Conservation (phyloP, 2,113 vertebrate genomes). For the Chionis minor region DNA sequence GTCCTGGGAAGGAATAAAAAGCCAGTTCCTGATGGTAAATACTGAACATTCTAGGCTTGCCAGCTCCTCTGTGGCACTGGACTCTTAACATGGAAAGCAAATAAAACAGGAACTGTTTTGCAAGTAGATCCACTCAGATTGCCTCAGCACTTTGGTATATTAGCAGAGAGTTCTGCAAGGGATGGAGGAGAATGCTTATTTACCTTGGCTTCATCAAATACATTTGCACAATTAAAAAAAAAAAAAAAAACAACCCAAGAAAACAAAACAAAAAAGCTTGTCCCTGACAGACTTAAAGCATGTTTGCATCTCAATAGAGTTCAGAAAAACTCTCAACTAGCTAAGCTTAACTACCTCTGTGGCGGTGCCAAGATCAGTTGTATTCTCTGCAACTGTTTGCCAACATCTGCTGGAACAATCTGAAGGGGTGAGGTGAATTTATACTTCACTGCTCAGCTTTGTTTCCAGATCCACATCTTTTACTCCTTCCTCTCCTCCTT, state of each 20-base stretch:
- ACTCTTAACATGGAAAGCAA: background rate
- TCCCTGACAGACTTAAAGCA: background rate
- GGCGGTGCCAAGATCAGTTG: background rate
- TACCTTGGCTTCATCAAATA: conserved; percentile 10
- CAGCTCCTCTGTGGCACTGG: conserved; percentile 15
- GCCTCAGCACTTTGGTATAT: conserved; percentile 12
- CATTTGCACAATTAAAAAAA: background rate
- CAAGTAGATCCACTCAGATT: background rate
- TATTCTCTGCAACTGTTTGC: background rate
- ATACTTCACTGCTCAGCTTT: background rate
- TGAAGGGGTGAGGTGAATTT: background rate
- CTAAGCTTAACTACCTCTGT: background rate
- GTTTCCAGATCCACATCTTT: background rate
- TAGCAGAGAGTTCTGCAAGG: background rate
- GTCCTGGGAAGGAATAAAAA: conserved; percentile 29
- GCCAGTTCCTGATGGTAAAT: background rate
- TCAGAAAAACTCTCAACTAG: background rate
- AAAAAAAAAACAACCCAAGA: background rate
- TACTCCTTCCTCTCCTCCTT: background rate
- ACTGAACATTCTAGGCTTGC: background rate
- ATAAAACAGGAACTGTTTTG: conserved; percentile 21
- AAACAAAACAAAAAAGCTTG: background rate
- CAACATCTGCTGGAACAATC: background rate
- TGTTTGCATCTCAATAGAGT: background rate
- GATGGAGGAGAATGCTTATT: background rate